Percentiles rank a stretch among this genome's conserved stretches.
phyloP scores from a whole-genome alignment of 1,140 invertebrate species.

The Archegozetes longisetosus region DNA sequence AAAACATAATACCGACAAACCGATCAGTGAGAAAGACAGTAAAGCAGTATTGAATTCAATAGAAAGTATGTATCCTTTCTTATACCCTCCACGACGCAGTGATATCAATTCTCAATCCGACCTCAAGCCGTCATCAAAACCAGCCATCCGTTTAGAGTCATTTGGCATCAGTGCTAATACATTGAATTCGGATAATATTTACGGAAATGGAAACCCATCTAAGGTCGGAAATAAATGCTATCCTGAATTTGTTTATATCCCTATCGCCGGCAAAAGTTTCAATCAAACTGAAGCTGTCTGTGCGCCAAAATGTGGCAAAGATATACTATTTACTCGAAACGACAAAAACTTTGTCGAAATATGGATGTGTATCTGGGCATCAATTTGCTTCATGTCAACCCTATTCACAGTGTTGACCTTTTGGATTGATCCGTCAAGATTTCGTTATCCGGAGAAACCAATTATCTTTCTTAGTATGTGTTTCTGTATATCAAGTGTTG shows the following conservation, averaged over 20 bases:
- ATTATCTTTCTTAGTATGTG: constrained; percentile 95
- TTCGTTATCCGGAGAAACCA: constrained; percentile 89
- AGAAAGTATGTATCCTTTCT: not conserved
- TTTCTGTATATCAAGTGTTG: constrained; percentile 71
- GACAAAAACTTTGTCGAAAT: constrained; percentile 63
- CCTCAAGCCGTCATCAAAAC: not conserved
- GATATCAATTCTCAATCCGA: not conserved
- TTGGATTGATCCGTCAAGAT: constrained; percentile 73
- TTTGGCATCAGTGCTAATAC: not conserved
- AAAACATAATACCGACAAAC: constrained; percentile 27
- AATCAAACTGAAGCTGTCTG: constrained; percentile 72
- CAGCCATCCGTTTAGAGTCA: not conserved
- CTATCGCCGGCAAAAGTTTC: constrained; percentile 58
- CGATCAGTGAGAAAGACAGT: constrained; percentile 42
- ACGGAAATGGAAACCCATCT: not conserved
- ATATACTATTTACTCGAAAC: constrained; percentile 73
- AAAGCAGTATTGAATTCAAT: not conserved
- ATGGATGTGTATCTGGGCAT: constrained; percentile 88
- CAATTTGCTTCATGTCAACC: constrained; percentile 74
- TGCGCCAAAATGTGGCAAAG: constrained; percentile 42
- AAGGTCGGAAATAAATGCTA: constrained; percentile 55
- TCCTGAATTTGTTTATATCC: constrained; percentile 54
- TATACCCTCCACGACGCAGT: not conserved
- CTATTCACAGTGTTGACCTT: constrained; percentile 89
- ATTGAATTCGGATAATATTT: not conserved